phyloP scores from a whole-genome alignment of 2,113 vertebrate species.

The Muscicapa adusta region DNA sequence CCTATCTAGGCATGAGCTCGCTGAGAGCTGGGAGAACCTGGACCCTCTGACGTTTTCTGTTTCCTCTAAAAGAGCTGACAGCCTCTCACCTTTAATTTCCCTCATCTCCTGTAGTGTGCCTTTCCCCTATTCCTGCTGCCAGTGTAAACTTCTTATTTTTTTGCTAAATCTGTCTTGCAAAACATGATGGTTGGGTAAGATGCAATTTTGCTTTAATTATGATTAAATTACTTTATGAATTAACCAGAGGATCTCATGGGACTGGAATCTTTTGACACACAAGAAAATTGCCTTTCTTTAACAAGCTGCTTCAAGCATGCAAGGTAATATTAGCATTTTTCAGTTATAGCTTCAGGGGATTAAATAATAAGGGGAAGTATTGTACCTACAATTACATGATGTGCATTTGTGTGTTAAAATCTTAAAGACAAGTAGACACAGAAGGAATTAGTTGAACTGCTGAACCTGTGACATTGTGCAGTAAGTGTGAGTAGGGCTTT shows the following conservation, averaged over 20 bases:
- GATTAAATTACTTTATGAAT: slow-evolving; percentile 58
- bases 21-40: background rate
- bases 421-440: background rate
- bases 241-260: slow-evolving; percentile 50
- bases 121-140: background rate
- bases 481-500: background rate
- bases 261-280: slow-evolving; percentile 55
- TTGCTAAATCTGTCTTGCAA: slow-evolving; percentile 18
- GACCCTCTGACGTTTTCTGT: background rate
- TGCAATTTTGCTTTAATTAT: slow-evolving; percentile 62
- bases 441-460: background rate
- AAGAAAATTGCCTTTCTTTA: slow-evolving; percentile 61
- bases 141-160: background rate
- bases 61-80: background rate
- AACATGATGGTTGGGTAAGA: slow-evolving; percentile 16
- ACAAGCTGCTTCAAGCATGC: slow-evolving; percentile 67
- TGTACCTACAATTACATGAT: slow-evolving; percentile 22
- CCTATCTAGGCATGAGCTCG: accelerated
- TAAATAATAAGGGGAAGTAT: slow-evolving; percentile 64
- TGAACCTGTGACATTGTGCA: background rate
- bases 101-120: background rate
- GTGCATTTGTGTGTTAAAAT: background rate
- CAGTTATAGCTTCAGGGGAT: slow-evolving; percentile 68
- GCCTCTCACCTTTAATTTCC: background rate
- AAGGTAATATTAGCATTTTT: slow-evolving; percentile 63